Evolutionary conservation across 2,113 vertebrate genomes (phyloP), one percentile per base, ranked within the genome.

Genomic region (Protomyctophum bolini): DNA sequence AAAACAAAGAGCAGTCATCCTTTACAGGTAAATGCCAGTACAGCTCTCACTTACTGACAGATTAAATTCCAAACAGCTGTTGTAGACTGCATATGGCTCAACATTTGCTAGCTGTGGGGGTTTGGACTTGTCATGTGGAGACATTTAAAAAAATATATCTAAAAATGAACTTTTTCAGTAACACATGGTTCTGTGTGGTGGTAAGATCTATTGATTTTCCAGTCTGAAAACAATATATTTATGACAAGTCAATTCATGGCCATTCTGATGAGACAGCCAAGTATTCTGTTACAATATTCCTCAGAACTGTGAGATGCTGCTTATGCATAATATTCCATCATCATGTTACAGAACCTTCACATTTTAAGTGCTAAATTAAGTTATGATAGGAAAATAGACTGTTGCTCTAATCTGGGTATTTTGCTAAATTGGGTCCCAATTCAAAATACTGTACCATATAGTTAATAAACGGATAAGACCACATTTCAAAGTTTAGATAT

Each of bases 1-100:
- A 10, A 55, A 66, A 66, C 64, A 66, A 45, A 56, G 28, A 33
- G 63, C n/a, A 56, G 11, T 33, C 52, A 45, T 7, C 12, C 1
- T 46, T 66, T 66, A 56, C 64, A 56, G 21, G 9, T 66, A 14
- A 66, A 41, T 45, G 29, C 52, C 55, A 7, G 7, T 55, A n/a
- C 8, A 45, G 52, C 28, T 46, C 10, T 45, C 10, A 64, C 7
- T 10, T 48, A 49, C 52, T 66, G 28, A 55, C 12, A 56, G 33
- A 14, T 29, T 9, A 29, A 14, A n/a, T 14, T 10, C 29, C 15
- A 15, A 67, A 46, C 52, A 66, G 56, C 65, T 67, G 33, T 8
- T 56, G 10, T 50, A 6, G 10, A 21, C 14, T 64, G 62, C 21
- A 28, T 7, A 64, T 9, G 10, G 4, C 62, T 61, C 7, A 7